Evolutionary conservation across 2,888 invertebrate species (phyloP), one percentile per base, ranked within the genome.

Genomic region (Cantharis lateralis): DNA sequence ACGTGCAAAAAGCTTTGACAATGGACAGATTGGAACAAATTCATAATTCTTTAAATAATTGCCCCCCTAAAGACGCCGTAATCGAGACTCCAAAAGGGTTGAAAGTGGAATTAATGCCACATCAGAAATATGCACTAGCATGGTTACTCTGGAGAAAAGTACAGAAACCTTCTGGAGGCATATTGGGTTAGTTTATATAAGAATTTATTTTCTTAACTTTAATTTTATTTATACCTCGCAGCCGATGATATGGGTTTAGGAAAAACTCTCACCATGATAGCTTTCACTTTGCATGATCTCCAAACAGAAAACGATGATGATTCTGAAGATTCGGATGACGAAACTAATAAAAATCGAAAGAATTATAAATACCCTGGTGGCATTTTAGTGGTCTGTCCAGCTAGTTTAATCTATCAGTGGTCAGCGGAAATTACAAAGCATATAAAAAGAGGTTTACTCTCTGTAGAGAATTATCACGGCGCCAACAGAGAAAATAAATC

Each of bases 401-500:
- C 98, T 2, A 96, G 96, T 64, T 91, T 99, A 68, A 89, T 98
- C 74, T 92, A 93, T 81, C 98, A 99, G 87, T 99, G 98, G 98
- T 92, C 94, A 77, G 90, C 88, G 13, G 98, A 98, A 88, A 92
- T 97, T 10, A 85, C 89, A 10, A 90, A 89, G 28, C 93, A 94
- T 84, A 91, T 93, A 70, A 86, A 88, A 62, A 85, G 91, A 9
- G 92, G 93, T 78, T 84, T 91, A 0, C 88, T 97, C 0, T 89
- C 91, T 1, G 92, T 94, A 3, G 89, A 91, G 72, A 85, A 95
- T 48, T 95, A 96, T 89, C 98, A 99, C 88, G 98, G 98, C 0
- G 89, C 91, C 0, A 92, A 93, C 82, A 90, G 97, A 15, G 93
- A 94, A 83, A 88, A 88, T 1, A 92, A 89, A 83, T 88, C 92